Base-by-base conservation (phyloP, 2,888 invertebrate species). In the Melinaea menophilus region DNA sequence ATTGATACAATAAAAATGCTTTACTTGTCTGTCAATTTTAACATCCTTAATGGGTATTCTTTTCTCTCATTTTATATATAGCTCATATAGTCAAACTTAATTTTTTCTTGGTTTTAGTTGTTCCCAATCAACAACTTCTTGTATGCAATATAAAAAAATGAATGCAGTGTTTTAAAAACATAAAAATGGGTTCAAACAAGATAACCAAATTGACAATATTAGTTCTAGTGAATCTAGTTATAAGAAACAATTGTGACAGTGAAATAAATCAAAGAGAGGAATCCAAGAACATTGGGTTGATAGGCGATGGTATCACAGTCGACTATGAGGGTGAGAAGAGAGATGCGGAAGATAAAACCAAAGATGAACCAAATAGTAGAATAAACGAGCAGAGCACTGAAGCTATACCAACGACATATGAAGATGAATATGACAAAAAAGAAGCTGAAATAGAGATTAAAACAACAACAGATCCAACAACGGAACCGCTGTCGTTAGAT, bases 391-490 rank as follows among this genome's bases (percentile, higher is more conserved):
- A 56, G 61, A 62, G 63, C 61, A 51, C 64, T 13, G 64, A 64
- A 22, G 51, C 11, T 13, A 13, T 56, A 4, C 45, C 45, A 34
- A 64, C 60, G 2, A 67, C 62, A 5, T 41, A 34, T 9, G 59
- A 59, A 63, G 55, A 58, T 41, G 41, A 41, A 57, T n/a, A 34
- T 56, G 48, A 61, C 34, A 56, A 48, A 45, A 58, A 58, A 56
- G 48, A 61, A 56, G 45, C 59, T 60, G 41, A 62, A 67, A 70
- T 71, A 74, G 63, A 71, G 70, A 69, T 63, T 72, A 74, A 61
- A 68, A 58, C 54, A 62, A 41, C 41, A 41, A 41, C 41, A 41
- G 41, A 41, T 41, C 7, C 41, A 41, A 41, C 41, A 9, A 41
- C 41, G 9, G 41, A 41, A 1, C 7, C 41, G 11, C 11, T 41